Evolutionary conservation across 2,888 invertebrate species (phyloP).

Genomic region (Antitype chi): DNA sequence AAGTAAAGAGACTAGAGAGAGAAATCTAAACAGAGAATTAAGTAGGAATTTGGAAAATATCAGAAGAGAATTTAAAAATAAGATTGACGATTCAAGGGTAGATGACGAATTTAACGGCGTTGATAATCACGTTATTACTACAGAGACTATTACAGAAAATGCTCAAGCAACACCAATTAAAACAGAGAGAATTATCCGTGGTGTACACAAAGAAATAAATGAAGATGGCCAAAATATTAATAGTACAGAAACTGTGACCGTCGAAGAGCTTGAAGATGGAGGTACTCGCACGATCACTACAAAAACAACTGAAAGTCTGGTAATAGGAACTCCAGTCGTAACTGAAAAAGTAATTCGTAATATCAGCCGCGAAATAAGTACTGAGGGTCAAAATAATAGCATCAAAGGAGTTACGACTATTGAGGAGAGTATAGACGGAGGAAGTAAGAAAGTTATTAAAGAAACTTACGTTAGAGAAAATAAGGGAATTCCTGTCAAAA

Average conservation of each 20-base stretch:
- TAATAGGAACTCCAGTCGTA: constrained; percentile 34
- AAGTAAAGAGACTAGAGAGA: constrained; percentile 53
- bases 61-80: constrained; percentile 14
- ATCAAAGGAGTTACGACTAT: constrained; percentile 28
- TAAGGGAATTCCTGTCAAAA: constrained; percentile 53
- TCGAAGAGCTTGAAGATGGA: constrained; percentile 36
- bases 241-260: constrained; percentile 22
- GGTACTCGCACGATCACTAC: constrained; percentile 47
- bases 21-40: constrained; percentile 39
- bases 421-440: constrained; percentile 21
- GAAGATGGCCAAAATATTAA: constrained; percentile 26
- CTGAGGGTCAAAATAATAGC: constrained; percentile 1
- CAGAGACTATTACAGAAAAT: constrained; percentile 23
- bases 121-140: constrained; percentile 15
- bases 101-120: constrained; percentile 20
- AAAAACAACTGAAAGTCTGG: constrained; percentile 37
- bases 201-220: constrained; percentile 32
- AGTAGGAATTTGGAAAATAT: constrained; percentile 41
- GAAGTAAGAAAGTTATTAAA: constrained; percentile 27
- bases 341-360: constrained; percentile 39
- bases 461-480: constrained; percentile 44
- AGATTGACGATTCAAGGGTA: constrained; percentile 28
- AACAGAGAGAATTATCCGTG: constrained; percentile 21
- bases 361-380: constrained; percentile 30
- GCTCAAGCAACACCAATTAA: constrained; percentile 19